These are phyloP conservation scores for Leptinotarsa peninsularis DNA, from an alignment of 2,888 invertebrate species.

Conservation along the genomic window DNA sequence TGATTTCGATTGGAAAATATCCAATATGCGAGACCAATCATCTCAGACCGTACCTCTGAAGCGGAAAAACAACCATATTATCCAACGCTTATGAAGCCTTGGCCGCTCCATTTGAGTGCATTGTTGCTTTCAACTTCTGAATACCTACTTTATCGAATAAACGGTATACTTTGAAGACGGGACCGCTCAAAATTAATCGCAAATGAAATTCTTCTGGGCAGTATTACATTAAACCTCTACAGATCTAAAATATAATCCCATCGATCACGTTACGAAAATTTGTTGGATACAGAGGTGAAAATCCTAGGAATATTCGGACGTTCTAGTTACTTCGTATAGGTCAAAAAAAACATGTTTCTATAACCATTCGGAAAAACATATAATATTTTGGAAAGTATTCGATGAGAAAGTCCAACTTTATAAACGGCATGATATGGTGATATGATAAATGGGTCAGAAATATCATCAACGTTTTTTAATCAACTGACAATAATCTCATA, in stretches of 20 bases:
- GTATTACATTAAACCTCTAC: constrained; percentile 57
- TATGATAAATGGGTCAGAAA: no score
- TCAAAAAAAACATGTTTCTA: background rate
- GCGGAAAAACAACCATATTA: constrained; percentile 66
- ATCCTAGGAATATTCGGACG: background rate
- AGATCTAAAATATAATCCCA: constrained; percentile 10
- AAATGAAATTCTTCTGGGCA: constrained; percentile 63
- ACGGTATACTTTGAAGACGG: constrained; percentile 54
- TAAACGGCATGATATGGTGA: no score
- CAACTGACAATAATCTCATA: no score
- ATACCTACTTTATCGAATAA: constrained; percentile 53
- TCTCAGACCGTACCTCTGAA: constrained; percentile 59
- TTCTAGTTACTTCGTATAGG: background rate
- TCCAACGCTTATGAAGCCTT: constrained; percentile 59
- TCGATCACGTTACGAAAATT: constrained; percentile 1
- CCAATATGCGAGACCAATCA: constrained; percentile 64
- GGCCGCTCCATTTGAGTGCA: constrained; percentile 58
- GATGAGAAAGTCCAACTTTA: no score
- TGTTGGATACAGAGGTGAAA: constrained; percentile 1
- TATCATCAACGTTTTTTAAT: no score
- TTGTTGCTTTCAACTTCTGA: constrained; percentile 58
- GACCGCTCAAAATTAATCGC: constrained; percentile 60
- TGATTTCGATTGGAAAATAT: constrained; percentile 54
- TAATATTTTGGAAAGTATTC: background rate
- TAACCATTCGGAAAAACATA: background rate